Evolutionary conservation across 1,140 invertebrate species (phyloP).

Genomic region (Drosophila willistoni): DNA sequence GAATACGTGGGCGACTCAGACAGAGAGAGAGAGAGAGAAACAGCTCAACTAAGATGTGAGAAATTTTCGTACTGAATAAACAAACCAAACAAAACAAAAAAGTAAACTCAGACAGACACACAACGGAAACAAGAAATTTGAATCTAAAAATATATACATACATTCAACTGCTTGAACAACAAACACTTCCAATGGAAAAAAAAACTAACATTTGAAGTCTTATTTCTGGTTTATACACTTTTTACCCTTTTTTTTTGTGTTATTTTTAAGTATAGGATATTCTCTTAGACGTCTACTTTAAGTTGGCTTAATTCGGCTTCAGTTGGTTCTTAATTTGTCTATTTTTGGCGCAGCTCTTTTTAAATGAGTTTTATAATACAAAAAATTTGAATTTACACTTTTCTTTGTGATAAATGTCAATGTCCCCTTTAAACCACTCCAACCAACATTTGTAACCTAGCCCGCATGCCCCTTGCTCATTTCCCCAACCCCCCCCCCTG

Average conservation of each 20-base stretch:
- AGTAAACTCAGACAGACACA: not conserved
- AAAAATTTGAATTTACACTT: not conserved
- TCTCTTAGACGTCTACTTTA: not conserved
- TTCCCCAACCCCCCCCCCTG: too few relatives aligned
- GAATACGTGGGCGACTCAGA: slow-evolving; percentile 21
- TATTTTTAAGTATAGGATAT: too few relatives aligned
- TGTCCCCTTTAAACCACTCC: not conserved
- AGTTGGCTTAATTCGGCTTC: not conserved
- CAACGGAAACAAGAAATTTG: not conserved
- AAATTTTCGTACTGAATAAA: slow-evolving; percentile 3
- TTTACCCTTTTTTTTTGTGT: too few relatives aligned
- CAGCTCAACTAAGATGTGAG: not conserved
- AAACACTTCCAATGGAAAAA: too few relatives aligned
- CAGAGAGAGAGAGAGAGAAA: not conserved
- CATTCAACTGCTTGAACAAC: too few relatives aligned
- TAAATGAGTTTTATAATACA: not conserved
- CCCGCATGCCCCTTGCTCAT: not conserved
- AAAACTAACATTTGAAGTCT: too few relatives aligned
- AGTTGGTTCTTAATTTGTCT: not conserved
- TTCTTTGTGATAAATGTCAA: not conserved
- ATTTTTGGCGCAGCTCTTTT: not conserved
- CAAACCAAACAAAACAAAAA: not conserved
- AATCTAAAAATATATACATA: not conserved
- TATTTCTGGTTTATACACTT: too few relatives aligned
- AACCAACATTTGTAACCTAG: not conserved